Evolutionary conservation across 2,113 vertebrate species (phyloP).

Genomic region (Trogon surrucura): DNA sequence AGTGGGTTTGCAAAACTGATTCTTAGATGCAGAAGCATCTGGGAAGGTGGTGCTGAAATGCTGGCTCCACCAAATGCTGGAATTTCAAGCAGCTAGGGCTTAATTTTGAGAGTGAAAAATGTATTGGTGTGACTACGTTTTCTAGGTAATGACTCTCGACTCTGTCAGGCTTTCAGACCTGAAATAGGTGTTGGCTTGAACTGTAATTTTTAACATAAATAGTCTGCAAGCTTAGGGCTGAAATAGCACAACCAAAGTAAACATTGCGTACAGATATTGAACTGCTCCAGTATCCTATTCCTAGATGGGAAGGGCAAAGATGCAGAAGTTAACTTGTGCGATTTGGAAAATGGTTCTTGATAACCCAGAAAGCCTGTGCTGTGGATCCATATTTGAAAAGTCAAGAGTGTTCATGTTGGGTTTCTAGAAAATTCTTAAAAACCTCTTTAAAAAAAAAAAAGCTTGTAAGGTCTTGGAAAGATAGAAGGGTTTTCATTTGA

Average conservation of each 20-base stretch:
- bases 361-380: not conserved
- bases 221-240: not conserved
- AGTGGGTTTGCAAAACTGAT: not conserved
- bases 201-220: not conserved
- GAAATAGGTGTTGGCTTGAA: not conserved
- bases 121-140: not conserved
- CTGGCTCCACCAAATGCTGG: not conserved
- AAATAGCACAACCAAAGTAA: not conserved
- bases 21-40: not conserved
- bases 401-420: not conserved
- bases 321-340: not conserved
- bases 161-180: not conserved
- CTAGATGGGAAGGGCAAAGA: not conserved
- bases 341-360: not conserved
- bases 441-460: not conserved
- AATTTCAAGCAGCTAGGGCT: not conserved
- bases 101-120: not conserved
- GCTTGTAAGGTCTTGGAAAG: not conserved
- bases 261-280: not conserved
- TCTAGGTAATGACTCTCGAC: not conserved
- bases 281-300: not conserved
- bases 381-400: not conserved
- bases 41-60: not conserved
- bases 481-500: not conserved
- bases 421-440: not conserved